Conservation (phyloP, 2,113 vertebrate species). For the Stigmatopora nigra region DNA sequence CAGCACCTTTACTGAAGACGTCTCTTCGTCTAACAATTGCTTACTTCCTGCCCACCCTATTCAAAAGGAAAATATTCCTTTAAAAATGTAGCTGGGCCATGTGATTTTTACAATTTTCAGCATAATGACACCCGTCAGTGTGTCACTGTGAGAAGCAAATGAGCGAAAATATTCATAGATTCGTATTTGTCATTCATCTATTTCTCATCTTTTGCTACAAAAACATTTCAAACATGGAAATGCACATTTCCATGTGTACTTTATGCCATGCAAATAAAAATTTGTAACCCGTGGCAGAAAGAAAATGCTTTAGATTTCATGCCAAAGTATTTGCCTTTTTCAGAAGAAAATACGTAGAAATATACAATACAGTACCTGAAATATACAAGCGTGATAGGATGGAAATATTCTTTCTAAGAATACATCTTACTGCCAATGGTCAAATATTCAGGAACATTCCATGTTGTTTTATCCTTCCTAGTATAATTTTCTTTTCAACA, state of each 20-base stretch:
- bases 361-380: no score
- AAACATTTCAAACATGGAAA: neutral
- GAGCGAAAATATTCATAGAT: conserved; percentile 23
- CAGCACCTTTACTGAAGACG: neutral
- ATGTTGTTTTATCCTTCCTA: neutral
- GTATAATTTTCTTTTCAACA: neutral
- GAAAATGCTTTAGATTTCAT: conserved; percentile 15
- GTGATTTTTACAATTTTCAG: conserved; percentile 19
- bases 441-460: neutral
- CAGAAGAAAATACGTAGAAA: no score
- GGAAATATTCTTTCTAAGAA: neutral
- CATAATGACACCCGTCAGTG: neutral
- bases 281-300: conserved; percentile 30
- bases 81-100: conserved; percentile 26
- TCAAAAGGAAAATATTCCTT: conserved; percentile 32
- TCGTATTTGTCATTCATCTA: conserved; percentile 7
- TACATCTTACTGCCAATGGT: neutral
- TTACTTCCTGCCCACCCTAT: conserved; percentile 8
- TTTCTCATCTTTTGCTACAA: neutral
- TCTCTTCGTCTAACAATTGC: conserved; percentile 16
- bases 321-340: no score
- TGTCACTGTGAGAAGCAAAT: neutral
- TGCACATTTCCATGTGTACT: neutral
- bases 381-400: no score
- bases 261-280: conserved; percentile 1